phyloP scores from a whole-genome alignment of 1,140 invertebrate genomes.

The Zaprionus capensis region DNA sequence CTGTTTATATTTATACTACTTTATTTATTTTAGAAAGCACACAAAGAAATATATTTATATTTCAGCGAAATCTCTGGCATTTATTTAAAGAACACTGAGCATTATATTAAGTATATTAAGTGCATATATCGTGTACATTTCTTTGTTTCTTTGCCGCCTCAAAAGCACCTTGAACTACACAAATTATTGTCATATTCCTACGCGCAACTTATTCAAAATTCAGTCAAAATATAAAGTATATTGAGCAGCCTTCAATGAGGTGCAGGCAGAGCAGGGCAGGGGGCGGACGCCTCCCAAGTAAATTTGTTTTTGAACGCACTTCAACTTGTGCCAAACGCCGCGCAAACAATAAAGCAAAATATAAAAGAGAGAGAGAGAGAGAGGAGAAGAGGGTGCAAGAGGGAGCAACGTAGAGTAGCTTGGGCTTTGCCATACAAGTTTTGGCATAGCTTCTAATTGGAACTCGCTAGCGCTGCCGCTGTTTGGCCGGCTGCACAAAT shows the following conservation, averaged over 20 bases:
- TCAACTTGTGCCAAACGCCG: constrained; percentile 37
- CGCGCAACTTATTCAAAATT: neutral
- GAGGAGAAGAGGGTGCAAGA: no score
- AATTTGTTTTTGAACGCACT: constrained; percentile 56
- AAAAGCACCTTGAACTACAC: constrained; percentile 1
- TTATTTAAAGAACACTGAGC: neutral
- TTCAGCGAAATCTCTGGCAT: neutral
- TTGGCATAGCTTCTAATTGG: constrained; percentile 52
- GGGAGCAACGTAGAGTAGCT: neutral
- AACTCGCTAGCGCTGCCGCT: constrained; percentile 1
- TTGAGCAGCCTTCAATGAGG: constrained; percentile 21
- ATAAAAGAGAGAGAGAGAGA: neutral
- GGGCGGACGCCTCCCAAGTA: neutral
- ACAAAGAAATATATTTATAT: neutral
- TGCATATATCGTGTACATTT: neutral
- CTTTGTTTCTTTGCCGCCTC: neutral
- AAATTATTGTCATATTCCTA: neutral
- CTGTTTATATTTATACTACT: neutral
- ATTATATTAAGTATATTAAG: neutral
- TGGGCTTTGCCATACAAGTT: constrained; percentile 14
- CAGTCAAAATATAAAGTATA: constrained; percentile 12
- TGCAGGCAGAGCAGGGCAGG: neutral
- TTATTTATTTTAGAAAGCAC: neutral
- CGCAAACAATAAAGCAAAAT: constrained; percentile 12
- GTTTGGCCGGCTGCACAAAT: constrained; percentile 62